phyloP scores from a whole-genome alignment of 2,797 vertebrate genomes.

The Ctenosaura bakeri region DNA sequence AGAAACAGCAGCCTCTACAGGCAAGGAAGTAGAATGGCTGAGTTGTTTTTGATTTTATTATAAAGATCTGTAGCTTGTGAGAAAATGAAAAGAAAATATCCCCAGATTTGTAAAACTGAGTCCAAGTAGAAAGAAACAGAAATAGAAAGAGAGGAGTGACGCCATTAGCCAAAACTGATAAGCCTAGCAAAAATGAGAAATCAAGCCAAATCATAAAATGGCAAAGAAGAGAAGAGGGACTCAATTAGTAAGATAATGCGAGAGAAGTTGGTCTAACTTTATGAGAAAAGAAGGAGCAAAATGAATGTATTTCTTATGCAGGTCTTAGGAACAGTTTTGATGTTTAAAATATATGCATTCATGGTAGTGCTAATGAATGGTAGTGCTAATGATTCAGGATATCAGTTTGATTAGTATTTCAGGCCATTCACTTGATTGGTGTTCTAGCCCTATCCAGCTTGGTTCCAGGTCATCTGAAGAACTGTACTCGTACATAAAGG shows the following conservation, averaged over 20 bases:
- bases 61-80: neutral
- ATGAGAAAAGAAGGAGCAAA: neutral
- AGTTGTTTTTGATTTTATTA: neutral
- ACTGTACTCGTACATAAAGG: too few species aligned
- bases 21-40: neutral
- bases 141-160: neutral
- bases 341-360: neutral
- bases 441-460: too few species aligned
- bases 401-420: neutral
- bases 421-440: neutral
- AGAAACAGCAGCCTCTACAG: neutral
- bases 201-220: neutral
- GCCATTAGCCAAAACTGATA: neutral
- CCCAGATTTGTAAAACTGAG: neutral
- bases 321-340: neutral
- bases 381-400: neutral
- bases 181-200: neutral
- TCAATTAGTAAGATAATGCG: neutral
- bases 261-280: neutral
- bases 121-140: neutral
- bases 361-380: neutral
- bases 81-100: neutral
- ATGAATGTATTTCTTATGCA: neutral
- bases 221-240: too few species aligned
- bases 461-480: too few species aligned